phyloP scores from a whole-genome alignment of 2,797 vertebrate species.

The Sebastes trivittatus region DNA sequence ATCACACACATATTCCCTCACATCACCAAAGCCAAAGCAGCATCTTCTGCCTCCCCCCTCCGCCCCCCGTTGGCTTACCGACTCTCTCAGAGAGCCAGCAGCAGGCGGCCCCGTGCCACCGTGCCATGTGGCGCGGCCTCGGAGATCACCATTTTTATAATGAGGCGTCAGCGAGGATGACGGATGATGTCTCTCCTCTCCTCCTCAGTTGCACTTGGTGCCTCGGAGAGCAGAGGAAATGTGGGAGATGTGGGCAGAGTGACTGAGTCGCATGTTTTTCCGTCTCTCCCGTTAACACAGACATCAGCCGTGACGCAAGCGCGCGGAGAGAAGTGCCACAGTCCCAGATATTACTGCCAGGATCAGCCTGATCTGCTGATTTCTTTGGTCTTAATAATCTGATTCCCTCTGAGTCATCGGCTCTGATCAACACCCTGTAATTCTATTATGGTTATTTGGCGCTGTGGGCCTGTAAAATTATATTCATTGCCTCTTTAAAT shows the following conservation, averaged over 20 bases:
- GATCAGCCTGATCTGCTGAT: background rate
- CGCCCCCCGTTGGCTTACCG: background rate
- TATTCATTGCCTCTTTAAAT: background rate
- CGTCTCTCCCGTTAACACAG: constrained; percentile 3
- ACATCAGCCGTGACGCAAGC: constrained; percentile 25
- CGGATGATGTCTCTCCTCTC: constrained; percentile 30
- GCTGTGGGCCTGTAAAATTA: background rate
- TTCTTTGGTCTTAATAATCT: background rate
- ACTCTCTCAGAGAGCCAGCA: constrained; percentile 15
- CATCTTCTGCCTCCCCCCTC: background rate
- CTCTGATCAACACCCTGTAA: background rate
- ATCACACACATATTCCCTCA: background rate
- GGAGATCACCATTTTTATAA: constrained; percentile 44
- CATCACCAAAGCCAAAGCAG: background rate
- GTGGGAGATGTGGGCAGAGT: constrained; percentile 45
- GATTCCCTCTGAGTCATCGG: constrained; percentile 8
- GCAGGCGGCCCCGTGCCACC: background rate
- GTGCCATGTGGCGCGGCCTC: constrained; percentile 41
- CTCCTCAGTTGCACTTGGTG: constrained; percentile 23
- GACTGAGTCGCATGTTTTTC: constrained; percentile 25
- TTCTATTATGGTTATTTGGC: background rate
- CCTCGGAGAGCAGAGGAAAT: constrained; percentile 17
- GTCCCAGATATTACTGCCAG: constrained; percentile 12
- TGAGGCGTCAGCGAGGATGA: constrained; percentile 46
- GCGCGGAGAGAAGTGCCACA: background rate